A percentile compares a stretch with the other conserved stretches of the same genome.
Evolutionary conservation across 1,140 invertebrate species (phyloP).

Genomic region (Philotrypesis tridentata): DNA sequence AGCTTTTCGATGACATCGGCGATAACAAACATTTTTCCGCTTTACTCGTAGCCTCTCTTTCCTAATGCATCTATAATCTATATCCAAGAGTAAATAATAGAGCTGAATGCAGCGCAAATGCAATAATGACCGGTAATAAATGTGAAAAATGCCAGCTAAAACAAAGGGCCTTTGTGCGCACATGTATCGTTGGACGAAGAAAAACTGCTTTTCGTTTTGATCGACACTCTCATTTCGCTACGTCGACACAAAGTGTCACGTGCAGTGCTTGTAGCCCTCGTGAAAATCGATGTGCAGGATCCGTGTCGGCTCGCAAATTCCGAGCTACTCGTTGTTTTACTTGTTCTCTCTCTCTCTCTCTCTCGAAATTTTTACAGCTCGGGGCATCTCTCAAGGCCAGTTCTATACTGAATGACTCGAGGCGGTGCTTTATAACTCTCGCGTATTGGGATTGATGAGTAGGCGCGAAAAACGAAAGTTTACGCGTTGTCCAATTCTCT

Average conservation of each 20-base stretch:
- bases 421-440: background rate
- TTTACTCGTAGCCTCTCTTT: background rate
- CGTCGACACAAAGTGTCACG: background rate
- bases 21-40: background rate
- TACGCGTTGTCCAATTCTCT: background rate
- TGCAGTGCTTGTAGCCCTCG: background rate
- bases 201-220: background rate
- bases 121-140: no score
- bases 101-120: no score
- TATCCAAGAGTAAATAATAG: no score
- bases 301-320: no score
- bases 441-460: background rate
- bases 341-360: no score
- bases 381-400: background rate
- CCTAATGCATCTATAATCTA: no score
- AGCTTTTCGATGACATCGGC: background rate
- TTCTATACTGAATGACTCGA: conserved; percentile 1
- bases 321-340: background rate
- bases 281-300: no score
- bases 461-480: background rate
- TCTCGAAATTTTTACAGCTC: background rate
- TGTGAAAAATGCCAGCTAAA: no score
- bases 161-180: background rate
- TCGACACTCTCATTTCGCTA: background rate
- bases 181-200: no score